Conservation (phyloP, 2,113 vertebrate species). For the Gavia stellata region DNA sequence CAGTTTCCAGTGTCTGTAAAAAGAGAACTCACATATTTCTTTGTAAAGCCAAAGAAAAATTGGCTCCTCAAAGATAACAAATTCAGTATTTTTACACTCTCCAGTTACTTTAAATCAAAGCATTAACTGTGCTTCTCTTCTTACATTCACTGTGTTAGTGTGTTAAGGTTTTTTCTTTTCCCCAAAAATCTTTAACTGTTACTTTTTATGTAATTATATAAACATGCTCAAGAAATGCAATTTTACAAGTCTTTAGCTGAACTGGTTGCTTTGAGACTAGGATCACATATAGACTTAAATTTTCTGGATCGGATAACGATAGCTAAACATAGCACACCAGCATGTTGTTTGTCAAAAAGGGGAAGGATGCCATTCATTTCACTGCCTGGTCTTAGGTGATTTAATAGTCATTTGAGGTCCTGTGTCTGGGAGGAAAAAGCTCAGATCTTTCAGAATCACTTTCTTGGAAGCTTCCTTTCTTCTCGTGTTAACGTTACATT, state of each 20-base stretch:
- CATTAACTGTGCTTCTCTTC: slow-evolving; percentile 19
- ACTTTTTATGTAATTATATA: slow-evolving; percentile 4
- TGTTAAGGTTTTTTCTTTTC: not conserved
- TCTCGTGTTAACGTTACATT: not conserved
- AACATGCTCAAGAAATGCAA: not conserved
- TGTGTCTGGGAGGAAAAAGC: slow-evolving; percentile 8
- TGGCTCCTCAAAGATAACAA: slow-evolving; percentile 6
- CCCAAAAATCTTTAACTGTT: not conserved
- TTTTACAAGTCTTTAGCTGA: slow-evolving; percentile 10
- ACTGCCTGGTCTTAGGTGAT: not conserved
- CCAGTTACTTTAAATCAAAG: slow-evolving; percentile 14
- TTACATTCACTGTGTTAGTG: not conserved
- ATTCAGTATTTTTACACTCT: slow-evolving; percentile 32
- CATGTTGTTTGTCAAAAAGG: not conserved
- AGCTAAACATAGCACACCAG: not conserved
- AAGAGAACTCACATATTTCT: not conserved
- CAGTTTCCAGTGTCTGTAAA: slow-evolving; percentile 6
- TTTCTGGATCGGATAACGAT: not conserved
- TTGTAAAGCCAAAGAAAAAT: slow-evolving; percentile 17
- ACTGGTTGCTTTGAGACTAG: not conserved
- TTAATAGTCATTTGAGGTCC: not conserved
- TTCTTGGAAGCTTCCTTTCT: slow-evolving; percentile 11
- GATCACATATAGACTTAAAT: not conserved
- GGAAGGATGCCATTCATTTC: not conserved
- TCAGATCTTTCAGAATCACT: slow-evolving; percentile 21